Conservation (phyloP, 1,140 invertebrate genomes). For the Hycleus phaleratus region DNA sequence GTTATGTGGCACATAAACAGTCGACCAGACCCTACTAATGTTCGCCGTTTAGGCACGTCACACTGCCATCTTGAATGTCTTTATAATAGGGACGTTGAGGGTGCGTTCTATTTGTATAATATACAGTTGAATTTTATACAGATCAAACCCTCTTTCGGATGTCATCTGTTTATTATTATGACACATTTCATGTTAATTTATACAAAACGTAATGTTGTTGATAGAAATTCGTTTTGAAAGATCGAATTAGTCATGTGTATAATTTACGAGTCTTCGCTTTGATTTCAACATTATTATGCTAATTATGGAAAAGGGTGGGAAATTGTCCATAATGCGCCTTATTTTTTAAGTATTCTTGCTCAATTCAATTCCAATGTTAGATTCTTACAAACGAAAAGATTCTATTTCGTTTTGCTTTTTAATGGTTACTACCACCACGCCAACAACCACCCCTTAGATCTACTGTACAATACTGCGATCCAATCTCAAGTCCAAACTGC, state of each 20-base stretch:
- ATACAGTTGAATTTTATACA: conserved; percentile 2
- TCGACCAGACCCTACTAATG: conserved; percentile 11
- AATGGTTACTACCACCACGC: too few species aligned
- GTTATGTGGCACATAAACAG: conserved; percentile 27
- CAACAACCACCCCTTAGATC: too few species aligned
- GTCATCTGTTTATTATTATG: conserved; percentile 11
- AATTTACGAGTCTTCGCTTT: too few species aligned
- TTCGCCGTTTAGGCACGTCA: conserved; percentile 9
- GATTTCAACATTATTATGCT: too few species aligned
- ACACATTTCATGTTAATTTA: conserved; percentile 13
- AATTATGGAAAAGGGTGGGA: too few species aligned
- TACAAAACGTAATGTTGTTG: conserved; percentile 1
- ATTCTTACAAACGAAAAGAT: too few species aligned
- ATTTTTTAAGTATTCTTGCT: too few species aligned
- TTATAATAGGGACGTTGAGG: conserved; percentile 3
- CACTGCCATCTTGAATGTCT: conserved; percentile 9
- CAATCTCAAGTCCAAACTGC: conserved; percentile 13
- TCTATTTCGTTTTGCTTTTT: too few species aligned
- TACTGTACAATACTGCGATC: not conserved
- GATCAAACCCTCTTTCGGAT: conserved; percentile 8
- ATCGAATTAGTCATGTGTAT: not conserved
- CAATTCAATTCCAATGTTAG: too few species aligned
- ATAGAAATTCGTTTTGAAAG: conserved; percentile 6
- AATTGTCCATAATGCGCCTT: too few species aligned
- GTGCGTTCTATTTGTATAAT: not conserved